Conservation (phyloP, 2,888 invertebrate genomes). For the Nemapogon koenigi region DNA sequence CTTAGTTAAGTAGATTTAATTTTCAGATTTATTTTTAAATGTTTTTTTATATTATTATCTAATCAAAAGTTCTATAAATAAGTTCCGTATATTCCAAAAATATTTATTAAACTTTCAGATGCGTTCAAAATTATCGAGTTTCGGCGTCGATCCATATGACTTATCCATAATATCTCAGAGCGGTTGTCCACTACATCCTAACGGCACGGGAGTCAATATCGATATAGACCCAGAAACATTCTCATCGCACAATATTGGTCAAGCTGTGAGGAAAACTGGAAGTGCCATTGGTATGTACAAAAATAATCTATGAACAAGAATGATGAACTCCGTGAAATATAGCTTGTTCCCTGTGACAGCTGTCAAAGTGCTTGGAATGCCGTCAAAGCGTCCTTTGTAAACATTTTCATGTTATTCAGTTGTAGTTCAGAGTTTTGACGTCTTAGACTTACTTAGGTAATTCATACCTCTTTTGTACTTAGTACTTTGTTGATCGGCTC, state of each 20-base stretch:
- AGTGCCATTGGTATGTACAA: constrained; percentile 68
- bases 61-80: too few species aligned
- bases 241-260: constrained; percentile 74
- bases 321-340: too few species aligned
- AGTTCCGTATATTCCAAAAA: too few species aligned
- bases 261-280: constrained; percentile 74
- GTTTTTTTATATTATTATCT: background rate
- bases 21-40: background rate
- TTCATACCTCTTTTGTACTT: too few species aligned
- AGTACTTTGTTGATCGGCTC: too few species aligned
- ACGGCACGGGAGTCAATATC: constrained; percentile 68
- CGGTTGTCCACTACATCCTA: constrained; percentile 69
- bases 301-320: too few species aligned
- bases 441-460: too few species aligned
- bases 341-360: too few species aligned
- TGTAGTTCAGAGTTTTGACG: too few species aligned
- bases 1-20: background rate
- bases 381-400: too few species aligned
- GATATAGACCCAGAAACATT: constrained; percentile 80
- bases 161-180: constrained; percentile 76
- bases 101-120: constrained; percentile 39
- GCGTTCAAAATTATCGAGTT: constrained; percentile 66
- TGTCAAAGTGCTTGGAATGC: too few species aligned
- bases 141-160: constrained; percentile 78
- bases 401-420: too few species aligned